Evolutionary conservation across 2,888 invertebrate species (phyloP).

Genomic region (Eupithecia subfuscata): DNA sequence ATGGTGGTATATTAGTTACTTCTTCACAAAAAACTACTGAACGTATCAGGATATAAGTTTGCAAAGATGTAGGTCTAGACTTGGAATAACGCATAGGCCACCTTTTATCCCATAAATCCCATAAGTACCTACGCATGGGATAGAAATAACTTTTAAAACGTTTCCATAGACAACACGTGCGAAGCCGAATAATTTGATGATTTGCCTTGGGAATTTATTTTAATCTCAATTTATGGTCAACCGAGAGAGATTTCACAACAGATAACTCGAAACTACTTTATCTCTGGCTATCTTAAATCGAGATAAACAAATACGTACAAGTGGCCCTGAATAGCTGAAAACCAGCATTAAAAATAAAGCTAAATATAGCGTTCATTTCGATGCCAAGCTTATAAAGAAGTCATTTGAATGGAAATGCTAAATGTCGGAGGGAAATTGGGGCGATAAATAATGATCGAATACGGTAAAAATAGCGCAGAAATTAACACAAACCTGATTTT

Average conservation of each 20-base stretch:
- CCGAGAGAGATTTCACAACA: not conserved
- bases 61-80: too few relatives aligned
- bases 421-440: not conserved
- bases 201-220: not conserved
- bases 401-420: not conserved
- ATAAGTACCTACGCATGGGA: too few relatives aligned
- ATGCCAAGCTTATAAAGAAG: not conserved
- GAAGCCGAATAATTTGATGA: too few relatives aligned
- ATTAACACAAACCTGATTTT: not conserved
- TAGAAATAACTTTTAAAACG: too few relatives aligned
- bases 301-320: too few relatives aligned
- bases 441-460: not conserved
- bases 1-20: too few relatives aligned
- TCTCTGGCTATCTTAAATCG: too few relatives aligned
- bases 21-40: too few relatives aligned
- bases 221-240: not conserved
- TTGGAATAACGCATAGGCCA: too few relatives aligned
- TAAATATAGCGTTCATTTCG: not conserved
- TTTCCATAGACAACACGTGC: too few relatives aligned
- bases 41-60: too few relatives aligned
- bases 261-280: not conserved
- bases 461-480: not conserved
- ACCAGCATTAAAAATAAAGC: not conserved
- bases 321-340: not conserved
- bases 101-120: too few relatives aligned